Percentiles rank a stretch among this genome's conserved stretches.
phyloP scores from a whole-genome alignment of 2,113 vertebrate species.

The Dolichotis patagonum region DNA sequence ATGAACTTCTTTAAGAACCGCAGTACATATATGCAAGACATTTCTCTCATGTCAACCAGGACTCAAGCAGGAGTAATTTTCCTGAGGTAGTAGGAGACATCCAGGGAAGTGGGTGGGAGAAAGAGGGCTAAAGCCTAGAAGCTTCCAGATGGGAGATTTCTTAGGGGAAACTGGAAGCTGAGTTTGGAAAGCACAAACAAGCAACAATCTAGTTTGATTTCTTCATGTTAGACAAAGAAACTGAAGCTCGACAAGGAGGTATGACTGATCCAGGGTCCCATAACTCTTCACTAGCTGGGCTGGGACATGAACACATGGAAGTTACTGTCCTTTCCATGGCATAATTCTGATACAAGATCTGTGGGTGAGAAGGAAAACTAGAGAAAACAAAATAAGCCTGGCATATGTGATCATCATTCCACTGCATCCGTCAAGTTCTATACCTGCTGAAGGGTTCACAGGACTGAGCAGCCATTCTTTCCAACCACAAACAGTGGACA shows the following conservation, averaged over 20 bases:
- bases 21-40: neutral
- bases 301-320: neutral
- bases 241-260: neutral
- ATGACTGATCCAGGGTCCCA: neutral
- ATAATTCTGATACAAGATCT: neutral
- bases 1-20: neutral
- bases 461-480: neutral
- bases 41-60: neutral
- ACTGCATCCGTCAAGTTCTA: neutral
- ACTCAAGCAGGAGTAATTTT: neutral
- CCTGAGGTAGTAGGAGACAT: neutral
- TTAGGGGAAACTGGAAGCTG: neutral
- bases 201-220: neutral
- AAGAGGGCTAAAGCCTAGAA: neutral
- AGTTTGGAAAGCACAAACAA: neutral
- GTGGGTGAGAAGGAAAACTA: neutral
- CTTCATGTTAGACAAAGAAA: neutral
- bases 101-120: neutral
- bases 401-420: fast-evolving
- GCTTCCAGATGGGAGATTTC: neutral
- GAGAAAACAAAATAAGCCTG: neutral
- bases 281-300: neutral
- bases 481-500: neutral
- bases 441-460: fast-evolving
- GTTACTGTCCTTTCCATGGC: neutral